Evolutionary conservation across 2,888 invertebrate species (phyloP), one percentile per base, ranked within the genome.

Genomic region (Hypsopygia costalis): DNA sequence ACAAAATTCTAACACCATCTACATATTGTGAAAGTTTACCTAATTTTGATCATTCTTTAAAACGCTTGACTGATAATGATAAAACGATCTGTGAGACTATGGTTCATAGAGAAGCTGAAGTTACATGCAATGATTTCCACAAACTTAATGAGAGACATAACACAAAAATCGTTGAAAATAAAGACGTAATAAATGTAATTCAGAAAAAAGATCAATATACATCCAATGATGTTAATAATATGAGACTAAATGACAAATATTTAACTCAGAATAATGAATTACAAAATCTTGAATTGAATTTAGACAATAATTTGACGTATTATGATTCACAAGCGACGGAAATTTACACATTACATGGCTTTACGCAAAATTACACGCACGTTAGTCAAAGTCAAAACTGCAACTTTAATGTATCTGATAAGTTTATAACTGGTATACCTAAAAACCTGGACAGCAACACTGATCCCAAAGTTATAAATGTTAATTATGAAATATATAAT

Each of bases 371-470:
- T 11, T 50, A 49, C 10, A 64, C 66, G 0, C 69, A 78, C 36
- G 59, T 62, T 0, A 79, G 78, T 43, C 60, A 65, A 46, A 78
- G 72, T 21, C 79, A 79, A 44, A 38, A 30, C 1, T 41, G 43
- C 12, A 47, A 61, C 1, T 42, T 72, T 2, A 4, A 41, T 0
- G 48, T 73, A 25, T 47, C 62, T 1, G 49, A 60, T 4, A 62
- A 64, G 39, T 62, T 56, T 21, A 52, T 78, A 6, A 42, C 31
- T 31, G 41, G 16, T 21, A 36, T 21, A 25, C n/a, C 1, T 6
- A 32, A 32, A 25, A 25, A 1, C 9, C 16, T 16, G 4, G 16
- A n/a, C n/a, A n/a, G n/a, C n/a, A n/a, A n/a, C n/a, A n/a, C n/a
- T n/a, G n/a, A n/a, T n/a, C n/a, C n/a, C n/a, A n/a, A n/a, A n/a